phyloP scores from a whole-genome alignment of 1,140 invertebrate genomes.

The Mactra quadrangularis region DNA sequence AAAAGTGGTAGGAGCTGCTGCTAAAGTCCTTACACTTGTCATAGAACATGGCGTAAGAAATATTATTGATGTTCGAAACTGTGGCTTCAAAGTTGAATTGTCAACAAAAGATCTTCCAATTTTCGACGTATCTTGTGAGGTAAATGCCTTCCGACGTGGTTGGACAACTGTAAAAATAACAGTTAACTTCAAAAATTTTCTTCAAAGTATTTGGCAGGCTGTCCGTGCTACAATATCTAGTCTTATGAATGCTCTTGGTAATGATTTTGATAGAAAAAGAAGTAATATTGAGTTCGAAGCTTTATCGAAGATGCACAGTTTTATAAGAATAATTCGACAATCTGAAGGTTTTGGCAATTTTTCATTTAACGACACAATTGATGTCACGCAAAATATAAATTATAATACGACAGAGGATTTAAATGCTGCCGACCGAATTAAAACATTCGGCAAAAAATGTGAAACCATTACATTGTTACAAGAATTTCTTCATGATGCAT shows the following conservation, averaged over 20 bases:
- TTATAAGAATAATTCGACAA: neutral
- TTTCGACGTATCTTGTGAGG: slow-evolving; percentile 55
- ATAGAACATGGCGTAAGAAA: slow-evolving; percentile 31
- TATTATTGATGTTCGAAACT: slow-evolving; percentile 61
- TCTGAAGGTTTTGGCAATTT: neutral
- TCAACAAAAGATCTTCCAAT: slow-evolving; percentile 30
- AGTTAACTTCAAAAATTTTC: slow-evolving; percentile 60
- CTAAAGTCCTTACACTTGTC: slow-evolving; percentile 48
- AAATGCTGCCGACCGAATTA: slow-evolving; percentile 1
- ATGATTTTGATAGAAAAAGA: slow-evolving; percentile 13
- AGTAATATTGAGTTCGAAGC: neutral
- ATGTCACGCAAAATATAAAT: neutral
- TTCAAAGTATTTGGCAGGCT: slow-evolving; percentile 47
- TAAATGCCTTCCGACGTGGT: slow-evolving; percentile 56
- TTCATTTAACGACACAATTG: neutral
- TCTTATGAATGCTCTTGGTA: slow-evolving; percentile 20
- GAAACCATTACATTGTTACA: neutral
- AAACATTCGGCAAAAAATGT: slow-evolving; percentile 7
- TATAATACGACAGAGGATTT: neutral
- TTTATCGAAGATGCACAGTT: neutral
- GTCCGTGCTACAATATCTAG: slow-evolving; percentile 28
- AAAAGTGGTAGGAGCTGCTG: slow-evolving; percentile 31
- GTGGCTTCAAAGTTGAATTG: slow-evolving; percentile 58
- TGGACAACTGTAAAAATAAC: slow-evolving; percentile 36
- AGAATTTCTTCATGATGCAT: slow-evolving; percentile 12